These are phyloP conservation scores for Brachionus paranguensis DNA, from an alignment of 1,140 invertebrate genomes.

Conservation along the genomic window DNA sequence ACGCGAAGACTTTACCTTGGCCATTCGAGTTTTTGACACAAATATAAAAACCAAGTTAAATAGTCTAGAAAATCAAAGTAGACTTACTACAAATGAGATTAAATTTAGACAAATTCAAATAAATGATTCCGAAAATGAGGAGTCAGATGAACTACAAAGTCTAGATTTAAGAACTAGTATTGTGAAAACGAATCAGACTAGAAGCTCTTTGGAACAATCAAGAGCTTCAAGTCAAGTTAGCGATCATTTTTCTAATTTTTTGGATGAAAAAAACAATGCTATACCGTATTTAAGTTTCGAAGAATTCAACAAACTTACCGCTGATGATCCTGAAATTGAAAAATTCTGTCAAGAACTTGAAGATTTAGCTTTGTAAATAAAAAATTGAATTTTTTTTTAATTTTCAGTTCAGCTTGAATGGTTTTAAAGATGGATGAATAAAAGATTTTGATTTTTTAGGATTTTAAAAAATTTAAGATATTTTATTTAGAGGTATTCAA, in stretches of 20 bases:
- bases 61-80: neutral
- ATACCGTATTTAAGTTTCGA: conserved; percentile 8
- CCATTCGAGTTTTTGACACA: neutral
- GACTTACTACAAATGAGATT: neutral
- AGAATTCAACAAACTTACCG: neutral
- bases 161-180: neutral
- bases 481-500: too few species aligned
- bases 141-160: neutral
- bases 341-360: neutral
- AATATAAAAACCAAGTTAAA: neutral
- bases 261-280: conserved; percentile 2
- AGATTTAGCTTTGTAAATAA: neutral
- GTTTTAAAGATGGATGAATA: too few species aligned
- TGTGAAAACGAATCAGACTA: neutral
- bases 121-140: neutral
- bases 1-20: conserved; percentile 12
- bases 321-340: neutral
- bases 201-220: neutral
- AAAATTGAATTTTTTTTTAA: too few species aligned
- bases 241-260: neutral
- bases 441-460: too few species aligned
- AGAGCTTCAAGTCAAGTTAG: neutral
- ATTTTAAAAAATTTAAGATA: too few species aligned
- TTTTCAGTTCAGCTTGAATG: too few species aligned
- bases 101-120: neutral